phyloP scores from a whole-genome alignment of 2,888 invertebrate species.

The Tipula helvola region DNA sequence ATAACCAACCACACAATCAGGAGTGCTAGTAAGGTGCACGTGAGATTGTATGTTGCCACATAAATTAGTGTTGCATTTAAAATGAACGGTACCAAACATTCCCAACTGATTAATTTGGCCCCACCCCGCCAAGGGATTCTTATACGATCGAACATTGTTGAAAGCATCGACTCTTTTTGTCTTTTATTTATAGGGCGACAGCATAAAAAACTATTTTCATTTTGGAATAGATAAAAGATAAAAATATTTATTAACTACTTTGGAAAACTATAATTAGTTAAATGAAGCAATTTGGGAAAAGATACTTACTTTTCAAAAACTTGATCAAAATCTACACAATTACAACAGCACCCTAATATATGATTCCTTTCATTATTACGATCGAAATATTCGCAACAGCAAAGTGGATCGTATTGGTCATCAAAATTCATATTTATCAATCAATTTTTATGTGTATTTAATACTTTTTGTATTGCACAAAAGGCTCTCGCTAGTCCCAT shows the following conservation, averaged over 20 bases:
- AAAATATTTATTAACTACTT: not conserved
- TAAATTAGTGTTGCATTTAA: constrained; percentile 37
- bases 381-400: constrained; percentile 47
- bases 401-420: constrained; percentile 28
- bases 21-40: not conserved
- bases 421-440: not conserved
- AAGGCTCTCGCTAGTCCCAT: not conserved
- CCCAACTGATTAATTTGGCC: constrained; percentile 41
- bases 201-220: constrained; percentile 20
- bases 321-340: constrained; percentile 43
- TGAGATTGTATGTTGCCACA: constrained; percentile 37
- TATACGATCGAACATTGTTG: constrained; percentile 41
- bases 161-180: constrained; percentile 30
- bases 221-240: not conserved
- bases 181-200: constrained; percentile 23
- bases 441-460: not conserved
- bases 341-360: constrained; percentile 44
- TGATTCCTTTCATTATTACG: constrained; percentile 38
- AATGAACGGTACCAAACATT: constrained; percentile 38
- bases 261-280: not conserved
- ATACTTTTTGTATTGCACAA: not conserved
- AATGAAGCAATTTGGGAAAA: not conserved
- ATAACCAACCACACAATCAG: constrained; percentile 17
- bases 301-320: constrained; percentile 39
- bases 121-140: constrained; percentile 47